phyloP scores from a whole-genome alignment of 2,888 invertebrate genomes.

The Lithophane semibrunnea region DNA sequence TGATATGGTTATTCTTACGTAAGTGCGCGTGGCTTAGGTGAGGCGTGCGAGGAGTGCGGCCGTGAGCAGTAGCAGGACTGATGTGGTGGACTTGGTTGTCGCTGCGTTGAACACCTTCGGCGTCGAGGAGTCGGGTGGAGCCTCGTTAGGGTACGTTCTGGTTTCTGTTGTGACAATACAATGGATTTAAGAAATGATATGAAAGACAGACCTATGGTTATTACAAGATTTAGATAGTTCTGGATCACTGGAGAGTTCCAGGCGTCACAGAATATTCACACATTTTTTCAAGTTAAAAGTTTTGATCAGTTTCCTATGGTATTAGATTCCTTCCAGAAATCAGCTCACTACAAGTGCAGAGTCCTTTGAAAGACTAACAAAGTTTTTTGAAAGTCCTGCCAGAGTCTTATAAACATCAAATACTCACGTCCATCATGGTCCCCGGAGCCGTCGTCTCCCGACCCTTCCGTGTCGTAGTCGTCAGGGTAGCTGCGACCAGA shows the following conservation, averaged over 20 bases:
- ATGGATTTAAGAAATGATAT: not conserved
- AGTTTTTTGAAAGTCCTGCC: not conserved
- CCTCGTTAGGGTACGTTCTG: conserved; percentile 70
- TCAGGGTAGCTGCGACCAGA: conserved; percentile 89
- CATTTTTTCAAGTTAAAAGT: not conserved
- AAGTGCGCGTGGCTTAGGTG: conserved; percentile 69
- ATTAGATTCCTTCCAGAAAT: not conserved
- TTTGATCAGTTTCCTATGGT: not conserved
- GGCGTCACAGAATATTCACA: not conserved
- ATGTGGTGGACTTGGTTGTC: conserved; percentile 59
- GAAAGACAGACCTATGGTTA: not conserved
- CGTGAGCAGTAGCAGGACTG: conserved; percentile 67
- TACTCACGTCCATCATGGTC: conserved; percentile 77
- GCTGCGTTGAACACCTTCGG: conserved; percentile 73
- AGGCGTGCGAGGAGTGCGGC: conserved; percentile 68
- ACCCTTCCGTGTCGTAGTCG: conserved; percentile 88
- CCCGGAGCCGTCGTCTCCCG: conserved; percentile 88
- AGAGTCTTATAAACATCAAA: not conserved
- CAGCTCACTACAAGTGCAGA: not conserved
- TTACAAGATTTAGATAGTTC: not conserved
- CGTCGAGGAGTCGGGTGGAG: conserved; percentile 77
- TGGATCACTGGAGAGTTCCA: not conserved
- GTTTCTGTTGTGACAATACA: conserved; percentile 63
- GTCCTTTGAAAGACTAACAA: not conserved
- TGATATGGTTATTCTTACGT: conserved; percentile 80